Evolutionary conservation across 2,797 vertebrate species (phyloP), one percentile per base, ranked within the genome.

Genomic region (Anguilla megastoma): DNA sequence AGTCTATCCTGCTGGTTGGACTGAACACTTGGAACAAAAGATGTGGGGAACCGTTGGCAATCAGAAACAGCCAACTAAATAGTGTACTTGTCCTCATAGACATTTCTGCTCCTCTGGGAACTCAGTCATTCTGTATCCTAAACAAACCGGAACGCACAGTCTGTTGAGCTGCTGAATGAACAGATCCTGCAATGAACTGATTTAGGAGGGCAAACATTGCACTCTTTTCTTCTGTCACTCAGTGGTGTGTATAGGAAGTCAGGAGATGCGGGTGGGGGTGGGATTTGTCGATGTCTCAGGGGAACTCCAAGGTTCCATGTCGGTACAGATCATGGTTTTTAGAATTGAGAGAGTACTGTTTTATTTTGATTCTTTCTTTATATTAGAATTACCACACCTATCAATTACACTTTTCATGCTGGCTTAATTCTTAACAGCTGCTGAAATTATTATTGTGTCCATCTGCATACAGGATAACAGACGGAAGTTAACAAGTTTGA

Each of bases 71-170:
- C 52, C 90, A 69, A 84, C 93, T 93, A 94, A 94, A 94, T 84
- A 33, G 54, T 85, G 66, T 87, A 86, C 90, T 90, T 86, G 89
- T 86, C 79, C 89, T 89, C 86, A 91, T 87, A 89, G 92, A 92
- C 91, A 90, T 92, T 90, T 93, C 90, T 92, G 91, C 90, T 93
- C 91, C 90, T 90, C 84, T 87, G 89, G 89, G 89, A n/a, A 84
- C 87, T 91, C 86, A 79, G 91, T 93, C 90, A 93, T 90, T 90
- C 90, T 94, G 93, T 92, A 93, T 95, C 92, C 89, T 89, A 94
- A 95, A 94, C 91, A 91, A 93, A 90, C 66, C 30, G 63, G 90
- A 89, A 93, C 92, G 93, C 93, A 74, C 76, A 85, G 86, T 36
- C 76, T 84, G 87, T 80, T 90, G 92, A 89, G 89, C 87, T 89